These are phyloP conservation scores for Aspiorhynchus laticeps DNA, from an alignment of 2,113 vertebrate species.

Conservation along the genomic window DNA sequence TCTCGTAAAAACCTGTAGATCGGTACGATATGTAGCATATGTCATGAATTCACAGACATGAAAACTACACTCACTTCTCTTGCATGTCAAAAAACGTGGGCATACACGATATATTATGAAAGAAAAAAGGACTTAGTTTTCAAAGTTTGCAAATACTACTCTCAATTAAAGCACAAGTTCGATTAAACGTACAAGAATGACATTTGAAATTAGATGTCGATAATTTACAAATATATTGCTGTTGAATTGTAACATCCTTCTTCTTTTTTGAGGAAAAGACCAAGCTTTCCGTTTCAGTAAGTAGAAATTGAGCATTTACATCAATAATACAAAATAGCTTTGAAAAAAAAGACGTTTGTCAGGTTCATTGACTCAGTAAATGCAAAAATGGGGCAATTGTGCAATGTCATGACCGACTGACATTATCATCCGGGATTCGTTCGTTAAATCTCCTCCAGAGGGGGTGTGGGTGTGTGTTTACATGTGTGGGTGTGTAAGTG, in stretches of 20 bases:
- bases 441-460: neutral
- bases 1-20: neutral
- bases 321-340: constrained; percentile 75
- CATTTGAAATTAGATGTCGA: constrained; percentile 79
- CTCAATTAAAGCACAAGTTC: constrained; percentile 70
- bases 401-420: constrained; percentile 59
- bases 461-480: constrained; percentile 12
- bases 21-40: constrained; percentile 83
- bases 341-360: constrained; percentile 65
- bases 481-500: neutral
- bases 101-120: constrained; percentile 65
- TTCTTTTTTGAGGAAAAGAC: constrained; percentile 66
- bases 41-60: constrained; percentile 94
- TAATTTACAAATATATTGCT: constrained; percentile 85
- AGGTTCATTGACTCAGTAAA: constrained; percentile 59
- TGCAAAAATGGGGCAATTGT: constrained; percentile 63
- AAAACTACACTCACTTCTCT: constrained; percentile 82
- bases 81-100: constrained; percentile 63
- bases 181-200: constrained; percentile 78
- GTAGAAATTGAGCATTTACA: constrained; percentile 77
- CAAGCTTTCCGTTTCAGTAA: constrained; percentile 65
- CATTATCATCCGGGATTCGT: constrained; percentile 46
- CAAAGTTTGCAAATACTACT: constrained; percentile 68
- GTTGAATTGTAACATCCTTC: constrained; percentile 75
- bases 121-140: constrained; percentile 11